phyloP scores from a whole-genome alignment of 1,140 invertebrate species.

The Phenacoccus solenopsis region DNA sequence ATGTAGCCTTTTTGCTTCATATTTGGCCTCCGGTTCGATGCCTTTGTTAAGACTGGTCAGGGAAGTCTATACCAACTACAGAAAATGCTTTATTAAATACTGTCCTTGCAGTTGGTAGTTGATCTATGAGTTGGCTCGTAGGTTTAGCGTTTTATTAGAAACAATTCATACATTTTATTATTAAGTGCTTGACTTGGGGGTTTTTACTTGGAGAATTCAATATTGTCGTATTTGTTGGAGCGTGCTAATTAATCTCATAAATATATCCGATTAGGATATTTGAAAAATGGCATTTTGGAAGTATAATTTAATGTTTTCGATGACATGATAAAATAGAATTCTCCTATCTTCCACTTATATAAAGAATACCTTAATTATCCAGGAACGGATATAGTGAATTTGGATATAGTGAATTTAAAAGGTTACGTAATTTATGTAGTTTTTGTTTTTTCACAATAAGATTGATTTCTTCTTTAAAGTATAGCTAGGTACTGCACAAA shows the following conservation, averaged over 20 bases:
- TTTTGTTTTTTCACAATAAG: neutral
- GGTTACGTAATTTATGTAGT: no score
- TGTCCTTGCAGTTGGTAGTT: conserved; percentile 22
- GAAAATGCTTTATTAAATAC: conserved; percentile 19
- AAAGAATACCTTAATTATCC: neutral
- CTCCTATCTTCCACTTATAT: neutral
- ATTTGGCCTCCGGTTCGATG: neutral
- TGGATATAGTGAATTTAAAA: no score
- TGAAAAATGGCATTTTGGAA: neutral
- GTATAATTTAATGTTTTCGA: neutral
- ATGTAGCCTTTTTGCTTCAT: conserved; percentile 19
- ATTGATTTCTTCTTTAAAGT: neutral
- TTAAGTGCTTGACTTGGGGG: neutral
- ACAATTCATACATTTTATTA: neutral
- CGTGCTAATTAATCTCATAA: conserved; percentile 18
- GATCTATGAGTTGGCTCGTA: conserved; percentile 21
- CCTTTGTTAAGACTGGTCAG: conserved; percentile 20
- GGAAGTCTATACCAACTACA: conserved; percentile 24
- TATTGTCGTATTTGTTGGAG: neutral
- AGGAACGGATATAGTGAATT: conserved; percentile 19
- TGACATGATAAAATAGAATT: neutral
- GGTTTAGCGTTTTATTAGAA: neutral
- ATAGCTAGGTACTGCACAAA: neutral
- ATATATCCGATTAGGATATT: neutral
- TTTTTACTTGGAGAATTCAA: neutral